A percentile compares a stretch with the other conserved stretches of the same genome.
Evolutionary conservation across 1,140 invertebrate species (phyloP).

Genomic region (Habropoda laboriosa): DNA sequence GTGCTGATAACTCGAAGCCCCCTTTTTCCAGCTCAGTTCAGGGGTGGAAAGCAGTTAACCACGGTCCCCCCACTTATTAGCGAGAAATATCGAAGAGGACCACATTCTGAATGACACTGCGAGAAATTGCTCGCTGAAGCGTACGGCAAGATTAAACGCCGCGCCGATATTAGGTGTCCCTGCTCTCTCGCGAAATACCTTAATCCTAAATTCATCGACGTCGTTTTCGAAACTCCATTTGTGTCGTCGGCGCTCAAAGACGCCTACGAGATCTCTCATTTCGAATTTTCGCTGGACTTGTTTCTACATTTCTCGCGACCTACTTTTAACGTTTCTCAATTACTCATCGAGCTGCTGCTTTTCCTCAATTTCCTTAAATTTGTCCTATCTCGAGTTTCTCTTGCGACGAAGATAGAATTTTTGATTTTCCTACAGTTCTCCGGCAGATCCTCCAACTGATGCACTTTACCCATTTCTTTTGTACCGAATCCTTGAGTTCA

Average conservation of each 20-base stretch:
- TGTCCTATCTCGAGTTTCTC: too few species aligned
- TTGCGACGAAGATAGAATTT: too few species aligned
- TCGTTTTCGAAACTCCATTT: slow-evolving; percentile 19
- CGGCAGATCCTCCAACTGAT: too few species aligned
- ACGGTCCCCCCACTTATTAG: slow-evolving; percentile 2
- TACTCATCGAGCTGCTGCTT: background rate
- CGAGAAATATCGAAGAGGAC: slow-evolving; percentile 26
- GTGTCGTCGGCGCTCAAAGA: background rate
- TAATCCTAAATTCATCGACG: slow-evolving; percentile 19
- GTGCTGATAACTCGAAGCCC: too few species aligned
- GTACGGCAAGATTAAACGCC: slow-evolving; percentile 23
- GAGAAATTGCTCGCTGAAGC: slow-evolving; percentile 29
- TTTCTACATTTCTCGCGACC: background rate
- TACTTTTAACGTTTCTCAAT: background rate
- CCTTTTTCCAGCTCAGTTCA: too few species aligned
- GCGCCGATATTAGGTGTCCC: slow-evolving; percentile 31
- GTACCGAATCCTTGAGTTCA: too few species aligned
- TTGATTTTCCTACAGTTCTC: too few species aligned
- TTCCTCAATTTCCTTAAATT: background rate
- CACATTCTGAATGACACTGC: slow-evolving; percentile 18
- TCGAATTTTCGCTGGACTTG: background rate
- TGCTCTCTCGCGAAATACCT: slow-evolving; percentile 5
- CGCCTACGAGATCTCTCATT: background rate
- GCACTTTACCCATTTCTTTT: too few species aligned
- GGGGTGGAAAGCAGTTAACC: slow-evolving; percentile 2